phyloP scores from a whole-genome alignment of 2,113 vertebrate genomes.

The Chroicocephalus ridibundus region DNA sequence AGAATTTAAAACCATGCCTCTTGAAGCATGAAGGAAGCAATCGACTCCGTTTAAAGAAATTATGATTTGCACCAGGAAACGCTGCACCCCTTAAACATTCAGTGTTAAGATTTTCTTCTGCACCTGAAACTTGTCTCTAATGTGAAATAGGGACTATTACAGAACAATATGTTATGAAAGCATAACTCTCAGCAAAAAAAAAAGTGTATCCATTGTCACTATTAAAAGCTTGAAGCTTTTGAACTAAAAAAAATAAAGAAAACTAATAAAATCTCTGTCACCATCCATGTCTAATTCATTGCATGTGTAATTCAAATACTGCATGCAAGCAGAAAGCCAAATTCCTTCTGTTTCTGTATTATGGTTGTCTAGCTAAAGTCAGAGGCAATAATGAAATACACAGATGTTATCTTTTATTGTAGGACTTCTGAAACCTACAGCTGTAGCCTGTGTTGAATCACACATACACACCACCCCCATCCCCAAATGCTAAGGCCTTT shows the following conservation, averaged over 20 bases:
- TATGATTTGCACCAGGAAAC: not conserved
- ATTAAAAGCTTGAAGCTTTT: not conserved
- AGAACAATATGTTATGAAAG: not conserved
- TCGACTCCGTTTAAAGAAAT: constrained; percentile 3
- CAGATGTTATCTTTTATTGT: not conserved
- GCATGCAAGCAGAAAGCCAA: not conserved
- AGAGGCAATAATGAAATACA: not conserved
- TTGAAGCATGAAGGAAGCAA: not conserved
- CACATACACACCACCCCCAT: not conserved
- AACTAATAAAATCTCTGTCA: not conserved
- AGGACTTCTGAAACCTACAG: not conserved
- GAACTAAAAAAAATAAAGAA: not conserved
- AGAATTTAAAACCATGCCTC: not conserved
- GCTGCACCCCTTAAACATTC: not conserved
- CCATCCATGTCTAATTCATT: not conserved
- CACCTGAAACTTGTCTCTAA: not conserved
- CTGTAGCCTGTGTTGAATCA: not conserved
- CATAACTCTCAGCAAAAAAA: not conserved
- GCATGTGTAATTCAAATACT: not conserved
- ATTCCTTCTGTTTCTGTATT: not conserved
- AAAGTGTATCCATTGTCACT: not conserved
- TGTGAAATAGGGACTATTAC: not conserved
- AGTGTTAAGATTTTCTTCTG: not conserved
- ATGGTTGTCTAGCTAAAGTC: not conserved
- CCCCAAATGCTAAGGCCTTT: not conserved